Percentiles rank a stretch among this genome's conserved stretches.
Conservation (phyloP, 2,797 vertebrate species). For the Psittacula echo region DNA sequence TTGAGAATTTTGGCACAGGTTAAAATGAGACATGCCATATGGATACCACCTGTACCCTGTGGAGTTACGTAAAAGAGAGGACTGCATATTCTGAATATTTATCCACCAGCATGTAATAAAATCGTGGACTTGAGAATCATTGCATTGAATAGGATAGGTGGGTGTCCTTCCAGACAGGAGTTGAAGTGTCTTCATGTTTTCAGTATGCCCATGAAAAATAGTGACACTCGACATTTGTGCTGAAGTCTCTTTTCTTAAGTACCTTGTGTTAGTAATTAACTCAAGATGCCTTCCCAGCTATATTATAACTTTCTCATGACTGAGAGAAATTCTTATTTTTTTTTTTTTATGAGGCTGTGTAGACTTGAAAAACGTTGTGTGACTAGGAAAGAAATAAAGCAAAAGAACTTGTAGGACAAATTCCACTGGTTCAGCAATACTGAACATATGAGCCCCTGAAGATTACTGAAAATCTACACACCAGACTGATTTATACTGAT, state of each 20-base stretch:
- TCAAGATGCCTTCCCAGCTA: neutral
- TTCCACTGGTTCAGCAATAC: neutral
- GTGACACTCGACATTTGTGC: neutral
- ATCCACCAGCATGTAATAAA: neutral
- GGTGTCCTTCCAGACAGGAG: neutral
- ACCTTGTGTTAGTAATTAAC: neutral
- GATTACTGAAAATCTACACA: neutral
- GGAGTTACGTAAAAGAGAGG: neutral
- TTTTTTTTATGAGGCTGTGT: neutral
- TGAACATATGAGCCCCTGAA: neutral
- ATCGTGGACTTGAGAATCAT: accelerated
- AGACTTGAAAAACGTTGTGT: neutral
- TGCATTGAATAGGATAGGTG: accelerated
- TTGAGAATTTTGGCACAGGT: neutral
- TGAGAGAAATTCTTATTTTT: neutral
- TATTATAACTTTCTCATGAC: neutral
- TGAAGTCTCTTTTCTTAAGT: neutral
- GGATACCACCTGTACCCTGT: no score
- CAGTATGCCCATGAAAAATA: neutral
- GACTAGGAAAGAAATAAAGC: neutral
- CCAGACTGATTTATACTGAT: neutral
- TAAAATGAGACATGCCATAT: neutral
- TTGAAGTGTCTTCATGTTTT: neutral
- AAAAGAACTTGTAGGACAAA: neutral
- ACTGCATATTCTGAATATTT: neutral